phyloP scores from a whole-genome alignment of 23 tunicate genomes.

The Halocynthia aurantium region DNA sequence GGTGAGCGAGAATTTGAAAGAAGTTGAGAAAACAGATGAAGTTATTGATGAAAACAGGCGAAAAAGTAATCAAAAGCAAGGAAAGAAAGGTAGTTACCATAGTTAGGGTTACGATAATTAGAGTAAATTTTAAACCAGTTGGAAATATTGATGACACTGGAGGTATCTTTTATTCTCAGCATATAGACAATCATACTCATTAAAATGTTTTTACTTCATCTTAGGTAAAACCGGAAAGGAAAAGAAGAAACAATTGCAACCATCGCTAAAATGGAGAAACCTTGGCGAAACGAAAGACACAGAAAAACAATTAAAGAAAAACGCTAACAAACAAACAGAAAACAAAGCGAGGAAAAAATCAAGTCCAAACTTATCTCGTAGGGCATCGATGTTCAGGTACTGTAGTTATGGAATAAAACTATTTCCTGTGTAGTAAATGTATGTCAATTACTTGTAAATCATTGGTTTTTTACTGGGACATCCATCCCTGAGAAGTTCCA shows the following conservation, averaged over 20 bases:
- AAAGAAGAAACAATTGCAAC: slow-evolving; percentile 47
- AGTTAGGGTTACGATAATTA: not conserved
- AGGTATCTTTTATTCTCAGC: no score
- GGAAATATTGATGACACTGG: no score
- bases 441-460: no score
- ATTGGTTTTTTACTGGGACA: no score
- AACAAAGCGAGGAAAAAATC: slow-evolving; percentile 5
- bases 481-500: no score
- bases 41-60: slow-evolving; percentile 21
- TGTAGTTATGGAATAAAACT: no score
- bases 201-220: not conserved
- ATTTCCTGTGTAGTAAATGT: no score
- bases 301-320: not conserved
- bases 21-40: slow-evolving; percentile 43
- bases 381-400: slow-evolving; percentile 4
- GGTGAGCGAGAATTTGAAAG: slow-evolving; percentile 12
- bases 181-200: not conserved
- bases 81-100: slow-evolving; percentile 46
- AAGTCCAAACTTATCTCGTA: slow-evolving; percentile 3
- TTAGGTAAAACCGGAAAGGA: slow-evolving; percentile 54
- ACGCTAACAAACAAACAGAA: not conserved
- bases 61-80: slow-evolving; percentile 18
- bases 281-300: slow-evolving; percentile 37
- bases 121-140: no score
- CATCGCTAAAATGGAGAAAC: slow-evolving; percentile 86